Conservation (phyloP, 2,888 invertebrate genomes). For the Blera fallax region DNA sequence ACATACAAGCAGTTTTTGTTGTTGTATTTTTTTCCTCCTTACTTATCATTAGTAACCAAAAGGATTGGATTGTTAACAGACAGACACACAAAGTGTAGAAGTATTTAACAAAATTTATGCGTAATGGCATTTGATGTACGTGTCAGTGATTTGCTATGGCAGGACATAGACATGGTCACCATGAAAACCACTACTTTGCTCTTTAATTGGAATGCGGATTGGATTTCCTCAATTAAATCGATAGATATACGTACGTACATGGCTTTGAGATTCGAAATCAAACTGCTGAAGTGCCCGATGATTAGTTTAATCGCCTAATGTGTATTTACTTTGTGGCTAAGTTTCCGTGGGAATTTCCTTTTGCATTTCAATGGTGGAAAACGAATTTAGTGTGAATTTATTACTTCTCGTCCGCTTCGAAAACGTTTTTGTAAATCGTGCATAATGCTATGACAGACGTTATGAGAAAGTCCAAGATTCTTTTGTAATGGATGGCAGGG, state of each 20-base stretch:
- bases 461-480: too few species aligned
- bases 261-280: neutral
- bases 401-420: too few species aligned
- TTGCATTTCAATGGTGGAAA: neutral
- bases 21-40: neutral
- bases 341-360: neutral
- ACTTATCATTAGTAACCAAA: constrained; percentile 1
- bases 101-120: constrained; percentile 25
- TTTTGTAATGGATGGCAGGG: too few species aligned
- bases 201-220: neutral
- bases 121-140: constrained; percentile 24
- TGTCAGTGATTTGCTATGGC: constrained; percentile 11
- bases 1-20: neutral
- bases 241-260: too few species aligned
- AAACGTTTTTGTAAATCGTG: too few species aligned
- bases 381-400: neutral
- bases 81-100: neutral
- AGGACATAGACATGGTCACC: neutral
- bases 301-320: constrained; percentile 6
- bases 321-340: neutral
- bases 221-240: constrained; percentile 1
- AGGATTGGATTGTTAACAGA: neutral
- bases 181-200: neutral
- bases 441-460: too few species aligned
- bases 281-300: neutral